Base-by-base conservation (phyloP, 2,888 invertebrate species). In the Argynnis bischoffii region DNA sequence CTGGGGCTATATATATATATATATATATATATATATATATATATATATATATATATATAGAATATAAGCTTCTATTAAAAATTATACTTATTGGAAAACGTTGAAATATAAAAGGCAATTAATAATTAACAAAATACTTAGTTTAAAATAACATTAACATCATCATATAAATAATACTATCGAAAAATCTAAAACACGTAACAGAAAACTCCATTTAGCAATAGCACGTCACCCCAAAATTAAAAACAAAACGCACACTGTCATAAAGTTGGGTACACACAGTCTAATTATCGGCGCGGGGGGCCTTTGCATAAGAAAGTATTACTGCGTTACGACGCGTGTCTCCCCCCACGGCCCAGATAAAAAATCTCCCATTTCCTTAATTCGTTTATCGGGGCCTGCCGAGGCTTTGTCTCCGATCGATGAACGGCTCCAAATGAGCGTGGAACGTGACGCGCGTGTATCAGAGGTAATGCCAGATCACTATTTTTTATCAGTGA, bases 331-430 rank as follows among this genome's bases (percentile, higher is more conserved):
- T 91, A 91, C 90, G 90, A 90, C 90, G 91, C 92, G 90, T 90
- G 90, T 41, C 41, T 18, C 76, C 75, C 74, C 85, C 84, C 78
- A 74, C 85, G 86, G 86, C 87, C 88, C 89, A 90, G 92, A 92
- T 92, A 92, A 92, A 92, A 92, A 92, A 92, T 92, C 92, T 92
- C 91, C 92, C 90, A 91, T 92, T 92, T 92, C 92, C 92, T 92
- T 92, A 92, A 92, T 92, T 92, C 92, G 92, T 92, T 92, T 92
- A 92, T 92, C 92, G 92, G 90, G 88, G 86, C 85, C 82, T 86
- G 86, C 80, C 84, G 86, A 86, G 89, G 89, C 92, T 91, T 92
- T 92, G 92, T 92, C 91, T 91, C 85, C 91, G 92, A 92, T 92
- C 92, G 92, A 92, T 92, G 90, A 85, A 84, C 83, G 88, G 86